phyloP scores from a whole-genome alignment of 2,113 vertebrate species.

The Leucopternis melanops region DNA sequence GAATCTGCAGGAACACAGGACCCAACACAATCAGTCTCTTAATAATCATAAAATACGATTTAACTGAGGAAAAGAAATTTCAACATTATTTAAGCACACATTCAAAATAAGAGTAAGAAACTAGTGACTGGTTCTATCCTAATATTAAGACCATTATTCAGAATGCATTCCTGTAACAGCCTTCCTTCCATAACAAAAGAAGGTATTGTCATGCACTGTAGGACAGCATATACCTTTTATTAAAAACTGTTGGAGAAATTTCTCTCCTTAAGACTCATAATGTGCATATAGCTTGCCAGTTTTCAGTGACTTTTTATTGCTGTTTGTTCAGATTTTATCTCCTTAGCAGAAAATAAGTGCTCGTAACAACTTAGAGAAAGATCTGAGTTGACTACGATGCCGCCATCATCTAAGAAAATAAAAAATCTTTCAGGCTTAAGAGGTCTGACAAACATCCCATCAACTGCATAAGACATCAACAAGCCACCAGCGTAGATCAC shows the following conservation, averaged over 20 bases:
- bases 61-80: background rate
- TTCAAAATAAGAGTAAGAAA: background rate
- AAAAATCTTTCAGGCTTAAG: background rate
- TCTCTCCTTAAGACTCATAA: background rate
- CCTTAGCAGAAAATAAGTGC: background rate
- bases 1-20: background rate
- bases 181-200: background rate
- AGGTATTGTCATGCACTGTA: background rate
- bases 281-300: background rate
- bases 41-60: background rate
- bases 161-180: background rate
- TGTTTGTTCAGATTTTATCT: background rate
- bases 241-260: background rate
- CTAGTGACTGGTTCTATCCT: background rate
- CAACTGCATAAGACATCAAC: background rate
- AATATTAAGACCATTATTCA: background rate
- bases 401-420: background rate
- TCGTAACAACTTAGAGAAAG: background rate
- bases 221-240: background rate
- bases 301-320: background rate
- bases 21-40: background rate
- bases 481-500: rapidly evolving
- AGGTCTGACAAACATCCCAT: background rate
- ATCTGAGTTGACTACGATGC: background rate
- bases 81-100: background rate